Conservation (phyloP, 2,888 invertebrate genomes). For the Tinea semifulvella region DNA sequence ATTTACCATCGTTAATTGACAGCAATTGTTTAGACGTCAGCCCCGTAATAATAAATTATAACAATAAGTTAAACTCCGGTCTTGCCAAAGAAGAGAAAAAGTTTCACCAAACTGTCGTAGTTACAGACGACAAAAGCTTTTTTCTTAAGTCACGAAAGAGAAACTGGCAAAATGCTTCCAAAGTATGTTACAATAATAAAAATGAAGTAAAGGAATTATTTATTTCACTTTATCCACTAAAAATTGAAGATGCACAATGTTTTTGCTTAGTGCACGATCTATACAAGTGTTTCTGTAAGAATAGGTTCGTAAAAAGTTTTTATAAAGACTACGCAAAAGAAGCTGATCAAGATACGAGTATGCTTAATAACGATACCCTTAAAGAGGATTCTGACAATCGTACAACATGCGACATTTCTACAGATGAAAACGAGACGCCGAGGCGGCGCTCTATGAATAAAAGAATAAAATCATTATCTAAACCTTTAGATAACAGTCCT, state of each 20-base stretch:
- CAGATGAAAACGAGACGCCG: too few relatives aligned
- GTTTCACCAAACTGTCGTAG: conserved; percentile 75
- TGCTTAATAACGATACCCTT: too few relatives aligned
- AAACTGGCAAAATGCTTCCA: conserved; percentile 63
- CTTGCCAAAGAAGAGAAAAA: conserved; percentile 76
- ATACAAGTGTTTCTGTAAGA: conserved; percentile 73
- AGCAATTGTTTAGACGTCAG: conserved; percentile 27
- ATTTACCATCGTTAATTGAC: conserved; percentile 29
- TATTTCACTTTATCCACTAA: conserved; percentile 21
- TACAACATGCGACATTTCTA: too few relatives aligned
- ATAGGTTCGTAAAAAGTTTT: conserved; percentile 10
- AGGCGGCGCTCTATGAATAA: too few relatives aligned
- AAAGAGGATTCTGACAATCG: too few relatives aligned
- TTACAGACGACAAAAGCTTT: conserved; percentile 68
- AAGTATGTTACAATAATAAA: conserved; percentile 18
- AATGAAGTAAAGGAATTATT: background rate
- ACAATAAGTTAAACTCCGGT: conserved; percentile 58
- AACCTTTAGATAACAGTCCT: too few relatives aligned
- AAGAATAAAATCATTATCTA: too few relatives aligned
- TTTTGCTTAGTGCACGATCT: conserved; percentile 74
- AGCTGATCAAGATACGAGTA: too few relatives aligned
- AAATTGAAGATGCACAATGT: conserved; percentile 58
- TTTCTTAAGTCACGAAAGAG: conserved; percentile 57
- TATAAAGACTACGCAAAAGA: too few relatives aligned
- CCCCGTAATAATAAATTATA: conserved; percentile 41